Base-by-base conservation (phyloP, 2,888 invertebrate genomes). In the Drosophila setosimentum region DNA sequence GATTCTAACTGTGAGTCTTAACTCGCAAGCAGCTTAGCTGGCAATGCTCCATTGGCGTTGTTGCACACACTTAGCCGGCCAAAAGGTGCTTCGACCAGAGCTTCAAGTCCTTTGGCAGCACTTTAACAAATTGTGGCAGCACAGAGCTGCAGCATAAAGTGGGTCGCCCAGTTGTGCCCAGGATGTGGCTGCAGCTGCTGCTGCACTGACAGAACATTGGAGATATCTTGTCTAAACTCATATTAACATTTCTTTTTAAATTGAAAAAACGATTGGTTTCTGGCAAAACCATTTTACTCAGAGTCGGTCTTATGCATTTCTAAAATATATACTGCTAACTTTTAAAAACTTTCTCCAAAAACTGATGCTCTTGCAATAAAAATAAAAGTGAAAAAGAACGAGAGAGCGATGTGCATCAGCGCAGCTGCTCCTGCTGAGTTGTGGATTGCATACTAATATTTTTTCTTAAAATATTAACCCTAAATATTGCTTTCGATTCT, bases 111-210 rank as follows among this genome's bases (percentile, higher is more conserved):
- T 80, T 69, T 72, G 80, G 69, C 67, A 83, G 78, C 89, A 89
- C 85, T 85, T 82, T 77, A 75, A 53, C 69, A 85, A 85, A 89
- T 85, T 85, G 87, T 76, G 62, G 69, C 64, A 67, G 57, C n/a
- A 8, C 73, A 29, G 49, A 67, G 27, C 37, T 29, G 42, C 24
- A 3, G 35, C 21, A 29, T 45, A 27, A 33, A 45, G 45, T 16
- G 24, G 30, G 42, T 45, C 24, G 16, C 33, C 35, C 18, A 24
- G 55, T 27, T 27, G 13, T 33, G 33, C 33, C 33, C 27, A 11
- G 21, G 33, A 35, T 58, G 16, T n/a, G 10, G 33, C 50, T 10
- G 21, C 42, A 54, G 45, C 49, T 42, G 50, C 42, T 29, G 21
- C 16, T 30, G 21, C 57, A 57, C 57, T 42, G 57, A 16, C 21